These are phyloP conservation scores for Microtus oregoni DNA, from an alignment of 2,113 vertebrate species.

Conservation along the genomic window DNA sequence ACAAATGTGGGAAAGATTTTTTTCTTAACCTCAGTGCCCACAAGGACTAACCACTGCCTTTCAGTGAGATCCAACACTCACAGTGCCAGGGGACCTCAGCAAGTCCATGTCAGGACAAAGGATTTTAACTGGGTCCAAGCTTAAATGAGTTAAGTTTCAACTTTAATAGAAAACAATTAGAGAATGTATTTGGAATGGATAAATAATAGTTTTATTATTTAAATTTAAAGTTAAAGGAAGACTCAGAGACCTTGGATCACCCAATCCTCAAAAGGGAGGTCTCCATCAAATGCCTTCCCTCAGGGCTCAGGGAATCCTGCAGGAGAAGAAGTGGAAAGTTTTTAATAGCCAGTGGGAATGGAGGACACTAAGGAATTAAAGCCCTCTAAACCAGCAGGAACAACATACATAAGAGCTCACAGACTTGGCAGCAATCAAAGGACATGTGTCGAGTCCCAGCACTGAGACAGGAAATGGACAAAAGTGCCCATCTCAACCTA, in stretches of 20 bases:
- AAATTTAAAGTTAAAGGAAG: slow-evolving; percentile 74
- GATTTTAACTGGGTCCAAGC: fast-evolving
- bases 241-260: not conserved
- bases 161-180: slow-evolving; percentile 33
- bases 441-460: no score
- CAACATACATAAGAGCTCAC: not conserved
- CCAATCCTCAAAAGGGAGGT: no score
- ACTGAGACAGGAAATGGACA: not conserved
- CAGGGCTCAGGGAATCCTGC: not conserved
- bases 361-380: not conserved
- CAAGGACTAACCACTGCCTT: not conserved
- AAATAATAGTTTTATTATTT: slow-evolving; percentile 65
- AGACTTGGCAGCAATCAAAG: not conserved
- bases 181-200: slow-evolving; percentile 12
- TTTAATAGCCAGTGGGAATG: no score
- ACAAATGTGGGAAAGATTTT: not conserved
- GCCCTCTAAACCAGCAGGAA: not conserved
- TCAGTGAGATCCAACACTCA: not conserved
- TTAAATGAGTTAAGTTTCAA: slow-evolving; percentile 22
- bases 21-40: fast-evolving
- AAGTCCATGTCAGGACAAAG: not conserved
- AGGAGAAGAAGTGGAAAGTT: not conserved
- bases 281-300: no score
- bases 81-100: not conserved
- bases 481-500: not conserved